phyloP scores from a whole-genome alignment of 2,113 vertebrate species.

The Nothocercus nigrocapillus region DNA sequence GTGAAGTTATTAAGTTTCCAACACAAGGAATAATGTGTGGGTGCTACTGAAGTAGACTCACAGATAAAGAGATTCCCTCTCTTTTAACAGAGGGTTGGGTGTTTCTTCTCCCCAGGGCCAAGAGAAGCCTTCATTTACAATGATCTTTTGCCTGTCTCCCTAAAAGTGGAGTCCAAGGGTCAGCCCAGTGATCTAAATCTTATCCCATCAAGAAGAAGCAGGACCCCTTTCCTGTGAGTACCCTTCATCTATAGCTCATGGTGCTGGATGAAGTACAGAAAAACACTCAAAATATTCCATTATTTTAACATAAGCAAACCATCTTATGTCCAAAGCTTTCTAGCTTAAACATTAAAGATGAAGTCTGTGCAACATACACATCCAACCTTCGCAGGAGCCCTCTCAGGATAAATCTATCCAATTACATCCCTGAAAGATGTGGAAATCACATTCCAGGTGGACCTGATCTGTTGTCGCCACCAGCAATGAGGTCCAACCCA shows the following conservation, averaged over 20 bases:
- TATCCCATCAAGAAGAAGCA: neutral
- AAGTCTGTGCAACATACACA: neutral
- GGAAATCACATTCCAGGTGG: neutral
- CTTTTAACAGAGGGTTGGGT: neutral
- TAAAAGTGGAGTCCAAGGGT: neutral
- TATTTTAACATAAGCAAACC: neutral
- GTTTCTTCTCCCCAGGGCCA: neutral
- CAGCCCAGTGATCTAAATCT: neutral
- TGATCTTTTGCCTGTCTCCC: neutral
- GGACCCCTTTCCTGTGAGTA: neutral
- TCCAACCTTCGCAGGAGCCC: neutral
- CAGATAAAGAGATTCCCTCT: slow-evolving; percentile 35
- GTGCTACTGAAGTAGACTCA: slow-evolving; percentile 25
- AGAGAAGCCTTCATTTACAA: neutral
- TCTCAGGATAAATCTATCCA: neutral
- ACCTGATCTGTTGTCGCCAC: neutral
- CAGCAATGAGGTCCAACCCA: neutral
- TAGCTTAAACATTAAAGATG: neutral
- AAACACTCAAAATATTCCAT: neutral
- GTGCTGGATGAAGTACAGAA: neutral
- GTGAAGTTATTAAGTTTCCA: slow-evolving; percentile 68
- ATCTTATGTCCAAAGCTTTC: neutral
- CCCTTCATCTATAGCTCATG: neutral
- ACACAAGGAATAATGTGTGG: slow-evolving; percentile 55
- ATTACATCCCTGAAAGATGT: neutral